These are phyloP conservation scores for Mamestra brassicae DNA, from an alignment of 2,888 invertebrate genomes.

Conservation along the genomic window DNA sequence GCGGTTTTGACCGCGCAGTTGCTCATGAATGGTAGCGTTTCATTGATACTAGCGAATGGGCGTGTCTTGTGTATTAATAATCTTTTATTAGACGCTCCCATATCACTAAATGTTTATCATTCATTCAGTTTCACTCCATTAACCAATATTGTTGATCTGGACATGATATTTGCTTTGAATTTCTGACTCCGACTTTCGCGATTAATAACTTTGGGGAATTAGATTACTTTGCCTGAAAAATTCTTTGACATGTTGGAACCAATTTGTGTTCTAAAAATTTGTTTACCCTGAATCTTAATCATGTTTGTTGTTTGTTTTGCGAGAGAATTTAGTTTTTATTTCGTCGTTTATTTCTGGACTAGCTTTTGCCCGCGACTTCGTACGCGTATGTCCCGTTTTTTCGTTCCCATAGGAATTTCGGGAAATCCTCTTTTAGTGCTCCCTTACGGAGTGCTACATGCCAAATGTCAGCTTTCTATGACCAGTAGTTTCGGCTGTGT, in stretches of 20 bases:
- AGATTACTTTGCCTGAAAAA: conserved; percentile 23
- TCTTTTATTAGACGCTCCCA: conserved; percentile 54
- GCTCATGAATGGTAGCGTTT: conserved; percentile 84
- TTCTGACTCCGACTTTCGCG: conserved; percentile 5
- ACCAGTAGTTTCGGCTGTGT: too few relatives aligned
- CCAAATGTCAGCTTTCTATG: too few relatives aligned
- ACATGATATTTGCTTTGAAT: conserved; percentile 21
- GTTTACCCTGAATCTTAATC: conserved; percentile 49
- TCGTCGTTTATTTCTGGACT: conserved; percentile 10
- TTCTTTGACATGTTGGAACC: conserved; percentile 37
- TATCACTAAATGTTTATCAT: conserved; percentile 53
- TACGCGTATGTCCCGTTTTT: too few relatives aligned
- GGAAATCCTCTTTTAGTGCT: too few relatives aligned
- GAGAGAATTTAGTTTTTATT: conserved; percentile 3
- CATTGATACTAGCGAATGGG: conserved; percentile 79
- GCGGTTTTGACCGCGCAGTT: conserved; percentile 76
- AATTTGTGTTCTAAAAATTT: conserved; percentile 38
- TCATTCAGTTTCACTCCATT: conserved; percentile 47
- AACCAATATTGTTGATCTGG: conserved; percentile 52
- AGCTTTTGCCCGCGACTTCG: too few relatives aligned
- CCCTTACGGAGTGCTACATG: too few relatives aligned
- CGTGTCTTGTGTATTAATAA: conserved; percentile 74
- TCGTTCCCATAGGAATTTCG: too few relatives aligned
- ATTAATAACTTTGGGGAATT: conserved; percentile 38
- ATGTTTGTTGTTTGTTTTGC: conserved; percentile 56